Evolutionary conservation across 2,797 vertebrate species (phyloP).

Genomic region (Mormyrus hasselquistii): DNA sequence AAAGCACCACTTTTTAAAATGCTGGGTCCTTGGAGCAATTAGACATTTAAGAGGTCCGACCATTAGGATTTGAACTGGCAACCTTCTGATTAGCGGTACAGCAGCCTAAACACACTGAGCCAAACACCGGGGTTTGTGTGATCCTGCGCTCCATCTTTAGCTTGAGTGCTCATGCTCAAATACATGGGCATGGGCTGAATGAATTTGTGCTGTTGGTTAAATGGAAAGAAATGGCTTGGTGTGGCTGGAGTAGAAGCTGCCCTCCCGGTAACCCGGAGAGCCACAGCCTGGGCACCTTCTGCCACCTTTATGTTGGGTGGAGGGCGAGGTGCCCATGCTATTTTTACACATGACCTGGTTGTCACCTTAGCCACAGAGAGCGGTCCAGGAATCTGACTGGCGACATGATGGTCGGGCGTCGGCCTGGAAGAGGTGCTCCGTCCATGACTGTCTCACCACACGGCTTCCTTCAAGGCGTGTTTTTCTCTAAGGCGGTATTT

Average conservation of each 20-base stretch:
- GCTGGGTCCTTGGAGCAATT: background rate
- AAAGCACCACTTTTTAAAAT: background rate
- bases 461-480: background rate
- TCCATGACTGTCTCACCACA: background rate
- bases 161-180: background rate
- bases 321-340: background rate
- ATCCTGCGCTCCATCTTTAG: background rate
- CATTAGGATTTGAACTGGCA: background rate
- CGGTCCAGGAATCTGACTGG: background rate
- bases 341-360: background rate
- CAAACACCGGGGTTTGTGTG: background rate
- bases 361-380: background rate
- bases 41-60: background rate
- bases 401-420: background rate
- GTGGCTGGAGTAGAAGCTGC: background rate
- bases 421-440: background rate
- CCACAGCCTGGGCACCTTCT: background rate
- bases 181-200: background rate
- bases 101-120: background rate
- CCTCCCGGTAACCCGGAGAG: background rate
- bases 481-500: background rate
- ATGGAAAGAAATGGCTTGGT: background rate
- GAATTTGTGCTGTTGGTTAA: background rate
- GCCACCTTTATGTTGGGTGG: background rate
- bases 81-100: background rate